Base-by-base conservation (phyloP, 2,113 vertebrate genomes). In the Junco hyemalis region DNA sequence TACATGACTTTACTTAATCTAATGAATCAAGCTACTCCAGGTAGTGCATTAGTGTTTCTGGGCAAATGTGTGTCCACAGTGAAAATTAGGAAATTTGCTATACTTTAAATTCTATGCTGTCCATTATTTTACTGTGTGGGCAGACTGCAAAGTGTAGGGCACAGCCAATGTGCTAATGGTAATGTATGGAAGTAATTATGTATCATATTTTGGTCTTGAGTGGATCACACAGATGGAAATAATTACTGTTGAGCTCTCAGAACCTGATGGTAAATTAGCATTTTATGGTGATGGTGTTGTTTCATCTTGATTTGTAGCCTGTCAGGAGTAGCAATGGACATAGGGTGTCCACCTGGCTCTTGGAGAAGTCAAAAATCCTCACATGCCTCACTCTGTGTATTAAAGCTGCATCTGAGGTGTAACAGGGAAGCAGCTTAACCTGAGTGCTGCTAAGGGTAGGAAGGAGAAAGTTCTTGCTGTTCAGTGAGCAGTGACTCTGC, bases 31-130 rank as follows among this genome's bases (percentile, higher is more conserved):
- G 69, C 42, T 57, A 14, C 20, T 87, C 54, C 47, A 42, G 28
- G 42, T 3, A 42, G 22, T 38, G 8, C 38, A 19, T 45, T n/a
- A 36, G 29, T 48, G n/a, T 53, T 94, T 81, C 40, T 77, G 45
- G 61, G 19, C 22, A 78, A 59, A 70, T 0, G 0, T n/a, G 15
- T n/a, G 45, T 68, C 40, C 64, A 15, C 28, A 10, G 1, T 54
- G 61, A 81, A 57, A 90, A 42, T 14, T 7, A 59, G 38, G 65
- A 66, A 21, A 50, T 25, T 21, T 50, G 9, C 42, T 94, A 0
- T 36, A 3, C 33, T 84, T 50, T 7, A 21, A 25, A 40, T 45
- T n/a, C 51, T 20, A 2, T 45, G 33, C 42, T 84, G 38, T 22
- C 28, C 5, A 0, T 51, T 47, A 15, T 29, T 80, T 76, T 44